Conservation (phyloP, 1,140 invertebrate genomes). For the Pteromalus puparum region DNA sequence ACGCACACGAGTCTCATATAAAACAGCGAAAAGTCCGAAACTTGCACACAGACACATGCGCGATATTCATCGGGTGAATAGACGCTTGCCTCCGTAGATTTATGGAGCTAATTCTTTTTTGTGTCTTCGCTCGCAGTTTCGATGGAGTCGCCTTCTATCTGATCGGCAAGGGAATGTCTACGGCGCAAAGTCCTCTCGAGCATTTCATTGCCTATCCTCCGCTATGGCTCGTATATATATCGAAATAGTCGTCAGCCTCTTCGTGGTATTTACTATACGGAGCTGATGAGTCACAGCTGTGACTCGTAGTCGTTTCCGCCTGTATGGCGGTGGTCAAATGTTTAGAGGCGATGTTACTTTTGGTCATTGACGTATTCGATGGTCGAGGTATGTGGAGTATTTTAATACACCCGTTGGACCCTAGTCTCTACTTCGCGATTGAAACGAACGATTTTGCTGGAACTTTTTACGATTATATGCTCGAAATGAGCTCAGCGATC, state of each 20-base stretch:
- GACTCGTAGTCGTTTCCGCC: not conserved
- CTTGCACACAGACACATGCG: not conserved
- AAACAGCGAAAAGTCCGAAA: not conserved
- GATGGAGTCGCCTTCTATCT: constrained; percentile 19
- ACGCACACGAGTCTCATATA: not conserved
- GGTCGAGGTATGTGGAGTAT: too few relatives aligned
- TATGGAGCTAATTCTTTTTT: constrained; percentile 43
- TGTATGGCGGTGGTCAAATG: not conserved
- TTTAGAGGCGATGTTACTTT: not conserved
- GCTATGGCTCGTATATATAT: not conserved
- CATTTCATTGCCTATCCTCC: constrained; percentile 29
- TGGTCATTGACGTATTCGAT: too few relatives aligned
- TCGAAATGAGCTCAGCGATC: too few relatives aligned
- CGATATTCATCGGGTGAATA: constrained; percentile 39
- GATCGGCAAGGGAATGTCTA: constrained; percentile 17
- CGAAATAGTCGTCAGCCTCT: not conserved
- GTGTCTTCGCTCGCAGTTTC: not conserved
- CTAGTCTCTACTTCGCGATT: too few relatives aligned
- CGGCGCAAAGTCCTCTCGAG: not conserved
- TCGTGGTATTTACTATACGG: not conserved
- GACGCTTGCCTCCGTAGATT: constrained; percentile 10
- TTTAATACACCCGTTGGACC: too few relatives aligned
- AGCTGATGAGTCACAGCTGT: constrained; percentile 8
- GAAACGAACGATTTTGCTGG: too few relatives aligned
- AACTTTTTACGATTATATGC: too few relatives aligned